phyloP scores from a whole-genome alignment of 30 jellyfish, hydroid and myxozoan genomes.

The Cassiopea andromeda region DNA sequence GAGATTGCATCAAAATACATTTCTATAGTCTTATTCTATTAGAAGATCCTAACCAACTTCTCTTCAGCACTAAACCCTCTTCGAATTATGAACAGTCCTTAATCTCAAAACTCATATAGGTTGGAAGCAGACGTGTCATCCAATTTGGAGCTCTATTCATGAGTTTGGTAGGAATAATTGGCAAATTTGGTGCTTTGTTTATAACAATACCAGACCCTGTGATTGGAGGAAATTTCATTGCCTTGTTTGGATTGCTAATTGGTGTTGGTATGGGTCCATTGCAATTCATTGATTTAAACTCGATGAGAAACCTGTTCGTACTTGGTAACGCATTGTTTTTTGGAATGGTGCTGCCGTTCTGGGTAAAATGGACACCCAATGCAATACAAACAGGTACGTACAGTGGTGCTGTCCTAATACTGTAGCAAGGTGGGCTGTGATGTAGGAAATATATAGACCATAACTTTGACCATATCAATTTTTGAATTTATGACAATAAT shows the following conservation, averaged over 20 bases:
- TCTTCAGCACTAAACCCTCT: no score
- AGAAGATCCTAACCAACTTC: no score
- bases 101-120: constrained; percentile 31
- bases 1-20: no score
- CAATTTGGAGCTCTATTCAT: constrained; percentile 88
- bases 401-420: background rate
- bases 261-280: constrained; percentile 91
- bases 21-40: no score
- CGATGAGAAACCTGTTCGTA: constrained; percentile 85
- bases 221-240: constrained; percentile 87
- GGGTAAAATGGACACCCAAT: constrained; percentile 66
- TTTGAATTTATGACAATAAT: no score
- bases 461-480: no score
- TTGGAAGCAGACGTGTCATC: constrained; percentile 92
- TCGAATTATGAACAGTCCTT: no score
- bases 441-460: no score
- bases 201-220: constrained; percentile 94
- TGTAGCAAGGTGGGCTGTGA: no score
- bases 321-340: constrained; percentile 79
- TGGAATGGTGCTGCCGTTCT: constrained; percentile 90
- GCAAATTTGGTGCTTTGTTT: constrained; percentile 96
- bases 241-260: constrained; percentile 87
- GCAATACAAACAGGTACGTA: constrained; percentile 66
- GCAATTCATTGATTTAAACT: constrained; percentile 80
- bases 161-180: constrained; percentile 77